phyloP scores from a whole-genome alignment of 2,888 invertebrate genomes.

The Oegoconia quadripuncta region DNA sequence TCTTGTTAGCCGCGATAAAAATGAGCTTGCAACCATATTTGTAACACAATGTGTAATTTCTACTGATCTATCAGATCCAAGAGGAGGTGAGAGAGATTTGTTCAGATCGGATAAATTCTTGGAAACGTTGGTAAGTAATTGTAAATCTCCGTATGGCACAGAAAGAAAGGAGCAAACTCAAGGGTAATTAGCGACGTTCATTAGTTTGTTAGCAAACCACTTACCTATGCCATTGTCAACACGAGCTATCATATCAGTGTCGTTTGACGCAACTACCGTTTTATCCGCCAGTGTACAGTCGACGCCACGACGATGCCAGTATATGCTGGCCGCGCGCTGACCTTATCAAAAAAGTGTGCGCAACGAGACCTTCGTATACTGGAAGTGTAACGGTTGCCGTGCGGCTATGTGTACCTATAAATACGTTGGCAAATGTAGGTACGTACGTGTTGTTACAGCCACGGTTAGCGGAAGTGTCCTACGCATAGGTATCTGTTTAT shows the following conservation, averaged over 20 bases:
- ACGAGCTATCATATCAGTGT: background rate
- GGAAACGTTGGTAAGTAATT: too few relatives aligned
- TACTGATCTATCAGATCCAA: conserved; percentile 27
- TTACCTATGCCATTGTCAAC: background rate
- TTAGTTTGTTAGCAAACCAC: background rate
- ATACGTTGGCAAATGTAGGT: background rate
- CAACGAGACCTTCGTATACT: too few relatives aligned
- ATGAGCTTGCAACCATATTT: conserved; percentile 25
- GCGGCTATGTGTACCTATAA: background rate
- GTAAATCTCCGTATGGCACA: too few relatives aligned
- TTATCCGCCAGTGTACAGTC: background rate
- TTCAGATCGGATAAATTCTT: conserved; percentile 17
- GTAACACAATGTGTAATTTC: conserved; percentile 30
- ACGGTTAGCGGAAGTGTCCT: conserved; percentile 38
- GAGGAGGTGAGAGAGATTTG: conserved; percentile 31
- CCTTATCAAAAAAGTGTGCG: too few relatives aligned
- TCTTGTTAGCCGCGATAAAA: conserved; percentile 39
- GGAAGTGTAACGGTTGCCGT: too few relatives aligned
- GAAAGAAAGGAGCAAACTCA: too few relatives aligned
- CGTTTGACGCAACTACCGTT: conserved; percentile 1
- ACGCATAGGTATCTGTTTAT: conserved; percentile 36
- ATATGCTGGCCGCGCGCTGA: too few relatives aligned
- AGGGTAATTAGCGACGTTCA: background rate
- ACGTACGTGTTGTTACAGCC: background rate
- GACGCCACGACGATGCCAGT: too few relatives aligned